These are phyloP conservation scores for Drosophila sordidula DNA, from an alignment of 2,888 invertebrate genomes.

Conservation along the genomic window DNA sequence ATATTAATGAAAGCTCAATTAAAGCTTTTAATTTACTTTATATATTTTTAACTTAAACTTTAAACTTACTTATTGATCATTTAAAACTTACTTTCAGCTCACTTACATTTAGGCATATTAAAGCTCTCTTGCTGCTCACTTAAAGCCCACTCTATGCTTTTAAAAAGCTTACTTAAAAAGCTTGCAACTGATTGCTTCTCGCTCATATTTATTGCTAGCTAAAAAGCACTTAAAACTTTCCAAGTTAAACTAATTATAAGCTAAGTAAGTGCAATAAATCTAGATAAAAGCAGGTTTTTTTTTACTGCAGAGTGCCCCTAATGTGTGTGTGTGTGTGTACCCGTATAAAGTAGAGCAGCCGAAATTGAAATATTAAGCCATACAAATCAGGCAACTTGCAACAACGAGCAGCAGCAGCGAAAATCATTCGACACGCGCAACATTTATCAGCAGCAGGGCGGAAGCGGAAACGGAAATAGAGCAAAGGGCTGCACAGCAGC, in stretches of 20 bases:
- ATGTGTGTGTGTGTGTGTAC: neutral
- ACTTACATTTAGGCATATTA: neutral
- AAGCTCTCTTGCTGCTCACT: neutral
- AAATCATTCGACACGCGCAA: slow-evolving; percentile 64
- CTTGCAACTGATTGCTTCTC: neutral
- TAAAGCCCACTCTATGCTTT: too few species aligned
- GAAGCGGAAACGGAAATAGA: slow-evolving; percentile 67
- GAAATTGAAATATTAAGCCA: slow-evolving; percentile 76
- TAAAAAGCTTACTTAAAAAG: neutral
- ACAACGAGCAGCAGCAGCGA: slow-evolving; percentile 17
- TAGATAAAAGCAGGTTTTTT: too few species aligned
- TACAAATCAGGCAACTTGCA: slow-evolving; percentile 69
- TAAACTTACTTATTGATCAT: too few species aligned
- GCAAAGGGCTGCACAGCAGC: slow-evolving; percentile 46
- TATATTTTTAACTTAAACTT: too few species aligned
- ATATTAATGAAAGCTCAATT: too few species aligned
- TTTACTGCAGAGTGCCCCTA: slow-evolving; percentile 25
- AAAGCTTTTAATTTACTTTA: too few species aligned
- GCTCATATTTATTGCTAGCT: neutral
- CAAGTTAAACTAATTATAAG: neutral
- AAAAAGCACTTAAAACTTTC: neutral
- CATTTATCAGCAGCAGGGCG: slow-evolving; percentile 56
- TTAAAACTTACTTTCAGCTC: too few species aligned
- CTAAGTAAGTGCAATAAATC: too few species aligned
- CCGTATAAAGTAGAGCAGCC: slow-evolving; percentile 18